These are phyloP conservation scores for Etheostoma spectabile DNA, from an alignment of 2,113 vertebrate species.

Conservation along the genomic window DNA sequence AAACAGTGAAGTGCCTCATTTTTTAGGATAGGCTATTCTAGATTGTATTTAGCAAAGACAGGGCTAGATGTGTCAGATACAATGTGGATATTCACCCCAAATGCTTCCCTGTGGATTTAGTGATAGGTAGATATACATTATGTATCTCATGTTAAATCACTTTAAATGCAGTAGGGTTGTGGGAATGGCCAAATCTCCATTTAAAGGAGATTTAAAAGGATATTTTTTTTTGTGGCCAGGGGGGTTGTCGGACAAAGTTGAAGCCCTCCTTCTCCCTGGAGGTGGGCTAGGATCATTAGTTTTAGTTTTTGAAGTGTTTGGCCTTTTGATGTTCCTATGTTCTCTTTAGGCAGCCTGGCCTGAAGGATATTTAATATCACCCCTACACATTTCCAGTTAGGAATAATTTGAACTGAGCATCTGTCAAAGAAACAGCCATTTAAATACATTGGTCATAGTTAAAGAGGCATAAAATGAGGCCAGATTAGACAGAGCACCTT, in stretches of 20 bases:
- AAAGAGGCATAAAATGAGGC: constrained; percentile 89
- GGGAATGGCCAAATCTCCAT: constrained; percentile 80
- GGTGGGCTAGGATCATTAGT: constrained; percentile 84
- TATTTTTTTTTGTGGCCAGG: constrained; percentile 75
- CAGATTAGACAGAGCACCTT: constrained; percentile 86
- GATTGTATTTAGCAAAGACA: constrained; percentile 49
- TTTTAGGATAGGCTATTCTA: constrained; percentile 37
- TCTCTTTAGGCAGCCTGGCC: constrained; percentile 85
- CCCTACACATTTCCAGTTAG: constrained; percentile 86
- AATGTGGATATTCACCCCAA: constrained; percentile 47
- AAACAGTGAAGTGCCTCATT: constrained; percentile 39
- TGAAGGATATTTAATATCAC: constrained; percentile 88
- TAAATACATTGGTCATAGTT: constrained; percentile 88
- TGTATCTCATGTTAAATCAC: constrained; percentile 76
- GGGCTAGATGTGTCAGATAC: constrained; percentile 66
- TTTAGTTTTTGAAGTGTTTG: constrained; percentile 88
- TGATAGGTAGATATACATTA: constrained; percentile 66
- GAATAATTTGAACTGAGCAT: constrained; percentile 87
- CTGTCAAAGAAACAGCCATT: constrained; percentile 86
- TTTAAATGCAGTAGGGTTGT: constrained; percentile 69
- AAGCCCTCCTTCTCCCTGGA: constrained; percentile 76
- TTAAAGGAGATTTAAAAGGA: constrained; percentile 70
- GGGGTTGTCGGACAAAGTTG: constrained; percentile 79
- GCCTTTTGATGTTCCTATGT: constrained; percentile 87
- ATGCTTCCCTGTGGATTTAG: constrained; percentile 54